Conservation (phyloP, 1,140 invertebrate species). For the Cyclargus thomasi region DNA sequence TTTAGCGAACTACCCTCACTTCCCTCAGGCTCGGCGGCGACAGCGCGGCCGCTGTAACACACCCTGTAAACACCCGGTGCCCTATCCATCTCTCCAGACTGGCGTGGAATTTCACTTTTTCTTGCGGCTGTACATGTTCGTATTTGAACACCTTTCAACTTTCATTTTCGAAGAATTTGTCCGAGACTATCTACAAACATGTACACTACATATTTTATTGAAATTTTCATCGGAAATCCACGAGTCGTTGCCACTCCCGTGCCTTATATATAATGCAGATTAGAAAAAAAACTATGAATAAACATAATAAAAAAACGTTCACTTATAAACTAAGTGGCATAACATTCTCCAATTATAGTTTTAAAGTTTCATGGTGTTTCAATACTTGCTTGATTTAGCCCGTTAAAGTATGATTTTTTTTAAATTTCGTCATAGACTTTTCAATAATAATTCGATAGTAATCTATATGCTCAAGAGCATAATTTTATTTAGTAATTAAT, state of each 20-base stretch:
- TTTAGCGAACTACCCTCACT: background rate
- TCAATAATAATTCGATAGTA: no score
- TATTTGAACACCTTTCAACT: background rate
- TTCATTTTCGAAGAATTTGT: background rate
- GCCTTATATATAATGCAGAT: slow-evolving; percentile 42
- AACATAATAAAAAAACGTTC: slow-evolving; percentile 55
- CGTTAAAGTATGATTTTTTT: background rate
- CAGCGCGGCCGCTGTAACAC: slow-evolving; percentile 32
- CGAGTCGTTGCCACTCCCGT: slow-evolving; percentile 34
- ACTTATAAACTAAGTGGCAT: slow-evolving; percentile 64
- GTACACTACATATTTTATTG: background rate
- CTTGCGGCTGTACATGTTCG: background rate
- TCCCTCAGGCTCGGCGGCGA: slow-evolving; percentile 1
- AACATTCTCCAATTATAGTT: slow-evolving; percentile 34
- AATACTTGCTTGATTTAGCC: slow-evolving; percentile 12
- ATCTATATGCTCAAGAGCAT: no score
- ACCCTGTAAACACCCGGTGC: slow-evolving; percentile 62
- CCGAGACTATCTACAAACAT: background rate
- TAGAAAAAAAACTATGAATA: slow-evolving; percentile 58
- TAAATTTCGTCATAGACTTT: background rate
- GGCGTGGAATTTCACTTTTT: slow-evolving; percentile 9
- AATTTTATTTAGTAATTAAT: no score
- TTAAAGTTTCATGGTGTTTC: slow-evolving; percentile 10
- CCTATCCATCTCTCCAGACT: slow-evolving; percentile 19
- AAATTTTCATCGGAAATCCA: slow-evolving; percentile 5